Evolutionary conservation across 2,797 vertebrate genomes (phyloP).

Genomic region (Chiroxiphia lanceolata): DNA sequence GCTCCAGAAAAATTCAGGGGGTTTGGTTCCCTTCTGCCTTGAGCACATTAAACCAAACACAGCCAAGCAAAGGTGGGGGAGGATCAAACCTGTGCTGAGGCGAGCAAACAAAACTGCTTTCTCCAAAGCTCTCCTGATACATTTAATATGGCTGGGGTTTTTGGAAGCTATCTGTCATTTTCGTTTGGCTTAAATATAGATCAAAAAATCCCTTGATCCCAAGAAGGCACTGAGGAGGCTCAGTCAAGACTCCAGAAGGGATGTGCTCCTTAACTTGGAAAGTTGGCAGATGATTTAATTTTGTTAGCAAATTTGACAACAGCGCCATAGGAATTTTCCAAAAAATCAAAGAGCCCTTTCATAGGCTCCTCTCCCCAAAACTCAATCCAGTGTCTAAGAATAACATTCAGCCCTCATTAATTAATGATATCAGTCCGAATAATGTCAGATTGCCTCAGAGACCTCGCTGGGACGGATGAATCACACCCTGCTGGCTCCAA

Average conservation of each 20-base stretch:
- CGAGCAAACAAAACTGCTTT: not conserved
- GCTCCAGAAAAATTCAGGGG: not conserved
- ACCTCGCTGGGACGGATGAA: slow-evolving; percentile 40
- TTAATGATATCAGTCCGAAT: slow-evolving; percentile 69
- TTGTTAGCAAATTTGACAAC: slow-evolving; percentile 58
- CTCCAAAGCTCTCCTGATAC: not conserved
- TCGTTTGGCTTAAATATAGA: not conserved
- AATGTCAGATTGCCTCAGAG: slow-evolving; percentile 67
- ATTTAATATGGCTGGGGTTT: not conserved
- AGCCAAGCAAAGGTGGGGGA: not conserved
- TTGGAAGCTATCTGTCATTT: not conserved
- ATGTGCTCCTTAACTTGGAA: slow-evolving; percentile 54
- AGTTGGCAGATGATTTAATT: slow-evolving; percentile 58
- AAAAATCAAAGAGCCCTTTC: slow-evolving; percentile 65
- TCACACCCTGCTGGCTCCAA: slow-evolving; percentile 26
- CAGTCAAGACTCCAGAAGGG: slow-evolving; percentile 32
- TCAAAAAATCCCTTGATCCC: slow-evolving; percentile 35
- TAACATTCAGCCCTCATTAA: slow-evolving; percentile 63
- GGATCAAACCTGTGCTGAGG: not conserved
- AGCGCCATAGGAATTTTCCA: slow-evolving; percentile 59
- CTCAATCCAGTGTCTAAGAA: slow-evolving; percentile 58
- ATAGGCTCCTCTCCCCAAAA: slow-evolving; percentile 44
- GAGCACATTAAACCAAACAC: not conserved
- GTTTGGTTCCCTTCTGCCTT: not conserved
- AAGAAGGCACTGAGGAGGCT: slow-evolving; percentile 37